Conservation (phyloP, 2,888 invertebrate species). For the Andrena bucephala region DNA sequence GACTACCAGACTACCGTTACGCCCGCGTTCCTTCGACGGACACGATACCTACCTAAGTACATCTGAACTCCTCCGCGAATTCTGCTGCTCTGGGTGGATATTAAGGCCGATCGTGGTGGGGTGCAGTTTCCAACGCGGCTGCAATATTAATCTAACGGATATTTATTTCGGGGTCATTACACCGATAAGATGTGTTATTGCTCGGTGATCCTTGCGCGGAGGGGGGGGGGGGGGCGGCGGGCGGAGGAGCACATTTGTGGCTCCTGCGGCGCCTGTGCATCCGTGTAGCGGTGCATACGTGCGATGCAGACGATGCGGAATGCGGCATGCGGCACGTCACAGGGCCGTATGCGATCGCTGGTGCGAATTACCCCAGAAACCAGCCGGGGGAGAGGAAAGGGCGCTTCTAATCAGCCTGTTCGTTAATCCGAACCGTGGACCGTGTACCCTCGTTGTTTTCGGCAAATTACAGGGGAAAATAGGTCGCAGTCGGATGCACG, state of each 20-base stretch:
- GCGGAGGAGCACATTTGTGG: slow-evolving; percentile 56
- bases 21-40: no score
- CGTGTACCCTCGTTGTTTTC: slow-evolving; percentile 50
- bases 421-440: slow-evolving; percentile 58
- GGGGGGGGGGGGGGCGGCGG: no score
- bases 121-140: background rate
- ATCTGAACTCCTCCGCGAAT: no score
- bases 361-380: slow-evolving; percentile 51
- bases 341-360: slow-evolving; percentile 57
- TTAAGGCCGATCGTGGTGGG: background rate
- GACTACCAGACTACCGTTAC: no score
- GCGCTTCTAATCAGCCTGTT: slow-evolving; percentile 62
- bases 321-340: slow-evolving; percentile 71
- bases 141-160: slow-evolving; percentile 1
- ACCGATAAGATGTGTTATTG: slow-evolving; percentile 47
- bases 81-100: background rate
- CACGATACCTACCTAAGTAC: no score
- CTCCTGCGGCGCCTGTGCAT: slow-evolving; percentile 58
- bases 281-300: slow-evolving; percentile 66
- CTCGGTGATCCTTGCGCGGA: slow-evolving; percentile 38
- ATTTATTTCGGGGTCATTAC: slow-evolving; percentile 48
- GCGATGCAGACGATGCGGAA: slow-evolving; percentile 72
- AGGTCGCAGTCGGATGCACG: slow-evolving; percentile 32
- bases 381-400: slow-evolving; percentile 12
- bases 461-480: slow-evolving; percentile 29